These are phyloP conservation scores for Oscheius sp. DNA, from an alignment of 2,888 invertebrate genomes.

Conservation along the genomic window DNA sequence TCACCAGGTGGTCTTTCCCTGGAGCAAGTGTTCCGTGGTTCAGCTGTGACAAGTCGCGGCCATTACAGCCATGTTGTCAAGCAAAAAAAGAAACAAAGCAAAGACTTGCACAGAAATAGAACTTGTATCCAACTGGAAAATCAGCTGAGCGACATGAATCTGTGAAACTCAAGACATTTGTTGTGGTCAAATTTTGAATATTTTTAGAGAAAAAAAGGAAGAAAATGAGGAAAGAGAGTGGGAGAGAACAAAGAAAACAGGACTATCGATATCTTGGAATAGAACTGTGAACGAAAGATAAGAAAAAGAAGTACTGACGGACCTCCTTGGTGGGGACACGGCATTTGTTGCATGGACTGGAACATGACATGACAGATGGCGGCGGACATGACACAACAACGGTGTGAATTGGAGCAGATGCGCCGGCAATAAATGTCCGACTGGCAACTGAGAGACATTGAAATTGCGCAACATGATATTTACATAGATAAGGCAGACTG, in stretches of 20 bases:
- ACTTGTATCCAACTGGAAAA: background rate
- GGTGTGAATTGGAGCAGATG: slow-evolving; percentile 26
- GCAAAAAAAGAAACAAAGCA: background rate
- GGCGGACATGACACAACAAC: slow-evolving; percentile 8
- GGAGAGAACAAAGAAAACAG: slow-evolving; percentile 12
- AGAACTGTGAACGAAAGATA: background rate
- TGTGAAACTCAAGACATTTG: background rate
- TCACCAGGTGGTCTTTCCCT: background rate
- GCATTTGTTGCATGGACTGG: slow-evolving; percentile 22
- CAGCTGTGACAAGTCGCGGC: slow-evolving; percentile 2
- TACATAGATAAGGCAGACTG: slow-evolving; percentile 20
- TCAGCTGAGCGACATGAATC: background rate
- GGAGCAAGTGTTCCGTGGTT: background rate
- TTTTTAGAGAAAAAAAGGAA: background rate
- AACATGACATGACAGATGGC: slow-evolving; percentile 34
- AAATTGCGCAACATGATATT: slow-evolving; percentile 32
- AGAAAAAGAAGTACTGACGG: background rate
- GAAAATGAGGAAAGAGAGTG: background rate
- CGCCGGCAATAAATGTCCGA: slow-evolving; percentile 24
- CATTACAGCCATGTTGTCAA: slow-evolving; percentile 17
- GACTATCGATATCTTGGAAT: background rate
- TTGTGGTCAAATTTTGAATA: background rate
- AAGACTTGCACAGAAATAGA: slow-evolving; percentile 1
- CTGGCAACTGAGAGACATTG: slow-evolving; percentile 4
- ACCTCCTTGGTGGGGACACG: slow-evolving; percentile 1